Conservation (phyloP, 2,888 invertebrate species). For the Entomobrya multifasciata region DNA sequence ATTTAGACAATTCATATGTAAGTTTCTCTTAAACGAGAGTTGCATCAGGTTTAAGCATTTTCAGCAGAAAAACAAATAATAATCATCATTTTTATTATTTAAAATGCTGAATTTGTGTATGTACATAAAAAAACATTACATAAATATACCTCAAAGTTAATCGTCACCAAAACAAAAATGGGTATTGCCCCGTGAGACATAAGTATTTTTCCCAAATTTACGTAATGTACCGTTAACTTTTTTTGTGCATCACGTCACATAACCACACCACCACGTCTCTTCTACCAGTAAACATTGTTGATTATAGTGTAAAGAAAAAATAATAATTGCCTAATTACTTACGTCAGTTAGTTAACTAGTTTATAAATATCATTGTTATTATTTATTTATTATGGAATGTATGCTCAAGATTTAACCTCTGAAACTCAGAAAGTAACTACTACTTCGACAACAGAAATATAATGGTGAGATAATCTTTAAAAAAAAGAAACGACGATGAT, state of each 20-base stretch:
- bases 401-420: constrained; percentile 65
- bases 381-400: constrained; percentile 63
- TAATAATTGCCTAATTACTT: constrained; percentile 14
- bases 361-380: not conserved
- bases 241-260: no score
- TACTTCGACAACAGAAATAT: constrained; percentile 22
- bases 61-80: not conserved
- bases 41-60: no score
- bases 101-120: constrained; percentile 20
- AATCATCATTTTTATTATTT: constrained; percentile 16
- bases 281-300: constrained; percentile 23
- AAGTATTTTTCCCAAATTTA: constrained; percentile 58
- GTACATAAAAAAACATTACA: no score
- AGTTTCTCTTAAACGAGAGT: no score
- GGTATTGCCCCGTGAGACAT: constrained; percentile 60
- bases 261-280: constrained; percentile 32
- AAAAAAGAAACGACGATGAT: constrained; percentile 45
- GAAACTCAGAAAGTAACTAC: constrained; percentile 47
- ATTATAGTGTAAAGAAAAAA: no score
- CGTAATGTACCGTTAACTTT: constrained; percentile 21
- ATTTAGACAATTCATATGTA: not conserved
- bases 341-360: constrained; percentile 12
- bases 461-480: constrained; percentile 50
- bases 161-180: constrained; percentile 56
- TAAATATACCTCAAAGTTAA: constrained; percentile 65